Conservation (phyloP, 2,797 vertebrate genomes). For the Hipposideros larvatus region DNA sequence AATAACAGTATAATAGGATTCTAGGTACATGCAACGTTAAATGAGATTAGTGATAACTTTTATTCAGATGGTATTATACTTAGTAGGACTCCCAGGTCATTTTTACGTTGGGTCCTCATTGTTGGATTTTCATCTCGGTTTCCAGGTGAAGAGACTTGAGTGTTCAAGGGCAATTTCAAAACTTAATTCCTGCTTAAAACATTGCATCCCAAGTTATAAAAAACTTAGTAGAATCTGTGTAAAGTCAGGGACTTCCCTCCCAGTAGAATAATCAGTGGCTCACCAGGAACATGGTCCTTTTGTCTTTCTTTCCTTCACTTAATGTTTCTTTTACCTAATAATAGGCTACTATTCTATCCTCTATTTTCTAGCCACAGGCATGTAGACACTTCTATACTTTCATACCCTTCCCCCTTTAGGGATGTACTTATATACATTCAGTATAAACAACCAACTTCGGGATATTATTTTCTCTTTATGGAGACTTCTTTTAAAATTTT, state of each 20-base stretch:
- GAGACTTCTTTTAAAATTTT: background rate
- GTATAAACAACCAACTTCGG: background rate
- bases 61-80: background rate
- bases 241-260: background rate
- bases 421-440: background rate
- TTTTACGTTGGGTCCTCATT: background rate
- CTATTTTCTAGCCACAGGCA: background rate
- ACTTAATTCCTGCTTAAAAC: background rate
- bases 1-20: background rate
- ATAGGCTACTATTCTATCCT: background rate
- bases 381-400: accelerated
- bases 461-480: background rate
- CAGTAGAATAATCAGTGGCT: background rate
- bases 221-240: background rate
- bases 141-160: background rate
- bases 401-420: background rate
- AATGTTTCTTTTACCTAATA: background rate
- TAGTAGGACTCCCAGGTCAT: background rate
- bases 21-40: background rate
- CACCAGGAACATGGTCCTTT: accelerated
- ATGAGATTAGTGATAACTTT: background rate
- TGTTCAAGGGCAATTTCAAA: background rate
- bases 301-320: background rate
- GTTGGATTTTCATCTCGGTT: background rate
- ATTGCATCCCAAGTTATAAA: background rate